Evolutionary conservation across 2,113 vertebrate species (phyloP).

Genomic region (Pogona vitticeps): DNA sequence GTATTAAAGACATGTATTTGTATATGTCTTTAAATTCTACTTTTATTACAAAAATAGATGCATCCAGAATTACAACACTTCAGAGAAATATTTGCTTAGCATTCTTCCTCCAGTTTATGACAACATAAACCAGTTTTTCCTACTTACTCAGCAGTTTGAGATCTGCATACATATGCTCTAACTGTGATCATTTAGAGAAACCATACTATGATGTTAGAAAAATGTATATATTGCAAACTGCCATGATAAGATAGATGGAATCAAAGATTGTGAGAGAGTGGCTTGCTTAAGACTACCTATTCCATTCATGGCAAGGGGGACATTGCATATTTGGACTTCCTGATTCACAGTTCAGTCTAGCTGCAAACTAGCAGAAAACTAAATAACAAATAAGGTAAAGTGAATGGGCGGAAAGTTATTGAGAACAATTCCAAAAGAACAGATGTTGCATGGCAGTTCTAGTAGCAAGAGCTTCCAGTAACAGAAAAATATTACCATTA

Average conservation of each 20-base stretch:
- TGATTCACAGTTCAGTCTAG: no score
- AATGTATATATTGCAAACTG: background rate
- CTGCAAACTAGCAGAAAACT: no score
- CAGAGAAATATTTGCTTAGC: background rate
- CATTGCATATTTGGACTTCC: no score
- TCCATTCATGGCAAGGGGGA: background rate
- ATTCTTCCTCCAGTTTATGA: background rate
- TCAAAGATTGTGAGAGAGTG: background rate
- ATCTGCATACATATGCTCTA: background rate
- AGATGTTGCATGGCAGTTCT: background rate
- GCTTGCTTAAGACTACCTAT: background rate
- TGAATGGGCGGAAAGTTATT: background rate
- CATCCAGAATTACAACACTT: background rate
- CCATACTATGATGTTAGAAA: background rate
- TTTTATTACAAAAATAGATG: background rate
- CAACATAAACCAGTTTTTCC: background rate
- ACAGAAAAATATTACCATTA: background rate
- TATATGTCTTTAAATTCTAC: background rate
- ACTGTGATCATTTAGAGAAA: no score
- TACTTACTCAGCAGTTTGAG: background rate
- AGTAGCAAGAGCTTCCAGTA: background rate
- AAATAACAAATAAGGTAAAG: background rate
- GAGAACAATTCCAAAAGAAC: background rate
- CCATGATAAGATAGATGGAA: background rate
- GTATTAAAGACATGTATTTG: no score